phyloP scores from a whole-genome alignment of 2,113 vertebrate genomes.

The Caloenas nicobarica region DNA sequence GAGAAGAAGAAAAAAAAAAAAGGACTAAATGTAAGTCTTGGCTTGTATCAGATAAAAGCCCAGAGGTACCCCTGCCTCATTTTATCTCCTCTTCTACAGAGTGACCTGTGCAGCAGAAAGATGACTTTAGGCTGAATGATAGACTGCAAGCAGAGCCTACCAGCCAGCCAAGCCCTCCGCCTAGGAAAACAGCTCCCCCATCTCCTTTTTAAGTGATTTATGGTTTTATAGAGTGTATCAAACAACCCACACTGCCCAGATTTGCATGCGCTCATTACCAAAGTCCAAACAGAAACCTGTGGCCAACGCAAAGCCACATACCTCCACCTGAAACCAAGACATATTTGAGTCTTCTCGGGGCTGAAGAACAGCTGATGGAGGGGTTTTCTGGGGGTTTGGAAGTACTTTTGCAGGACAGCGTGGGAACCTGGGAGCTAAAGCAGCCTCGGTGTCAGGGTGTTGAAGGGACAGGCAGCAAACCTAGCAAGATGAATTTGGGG shows the following conservation, averaged over 20 bases:
- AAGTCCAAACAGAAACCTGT: neutral
- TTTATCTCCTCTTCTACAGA: neutral
- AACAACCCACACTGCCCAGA: neutral
- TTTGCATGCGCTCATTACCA: fast-evolving
- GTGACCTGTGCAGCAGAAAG: neutral
- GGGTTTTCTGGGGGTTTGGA: neutral
- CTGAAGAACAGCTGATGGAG: neutral
- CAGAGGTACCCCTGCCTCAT: neutral
- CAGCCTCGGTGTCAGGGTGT: neutral
- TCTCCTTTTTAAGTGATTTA: neutral
- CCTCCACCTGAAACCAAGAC: neutral
- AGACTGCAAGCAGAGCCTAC: neutral
- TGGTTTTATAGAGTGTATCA: neutral
- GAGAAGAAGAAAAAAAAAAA: neutral
- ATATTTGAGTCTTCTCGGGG: fast-evolving
- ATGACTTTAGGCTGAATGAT: neutral
- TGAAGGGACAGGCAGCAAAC: neutral
- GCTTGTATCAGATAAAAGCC: neutral
- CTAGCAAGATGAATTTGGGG: neutral
- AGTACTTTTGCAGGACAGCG: neutral
- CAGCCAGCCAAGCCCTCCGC: fast-evolving
- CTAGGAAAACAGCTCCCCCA: neutral
- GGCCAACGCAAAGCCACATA: neutral
- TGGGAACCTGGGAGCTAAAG: neutral
- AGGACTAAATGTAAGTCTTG: neutral